Base-by-base conservation (phyloP, 2,113 vertebrate species). In the Cyprinodon tularosa region DNA sequence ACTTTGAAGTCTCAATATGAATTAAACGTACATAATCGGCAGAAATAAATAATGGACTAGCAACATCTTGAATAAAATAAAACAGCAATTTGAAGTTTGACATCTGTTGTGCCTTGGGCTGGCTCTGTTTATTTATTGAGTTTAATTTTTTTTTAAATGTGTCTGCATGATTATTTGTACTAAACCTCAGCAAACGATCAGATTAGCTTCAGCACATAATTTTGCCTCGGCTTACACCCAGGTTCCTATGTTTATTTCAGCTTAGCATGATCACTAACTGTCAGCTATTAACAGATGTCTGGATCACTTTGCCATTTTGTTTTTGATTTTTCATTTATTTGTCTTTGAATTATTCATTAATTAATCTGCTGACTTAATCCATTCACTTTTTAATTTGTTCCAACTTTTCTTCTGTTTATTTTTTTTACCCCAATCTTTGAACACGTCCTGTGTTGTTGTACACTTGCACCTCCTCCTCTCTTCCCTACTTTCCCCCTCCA, bases 391-490 rank as follows among this genome's bases (percentile, higher is more conserved):
- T 88, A 86, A 91, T 90, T 94, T 95, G 92, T 93, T 92, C 91
- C 92, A 93, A 94, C 90, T 79, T 68, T 81, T 89, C 59, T 80
- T 77, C 38, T 68, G 12, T 73, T 64, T 37, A 62, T 68, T 0
- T 53, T 50, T n/a, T 89, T 94, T 88, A 94, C 89, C 93, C 95
- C 94, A 93, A 95, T 94, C 94, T 87, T 91, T 95, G 92, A 96
- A 96, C 95, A 94, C 91, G 84, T 95, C 92, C 95, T 91, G 81
- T 94, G 93, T 93, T 89, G 81, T 94, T 95, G 90, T 94, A 91
- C 94, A 82, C 83, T 87, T 78, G 80, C 89, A 84, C 89, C 84
- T 78, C 84, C 86, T 66, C 75, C 83, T 86, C 77, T 77, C 84
- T 65, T 72, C 73, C 71, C 71, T 81, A 0, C 85, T 80, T 85